Evolutionary conservation across 1,140 invertebrate species (phyloP).

Genomic region (Zaprionus ornatus): DNA sequence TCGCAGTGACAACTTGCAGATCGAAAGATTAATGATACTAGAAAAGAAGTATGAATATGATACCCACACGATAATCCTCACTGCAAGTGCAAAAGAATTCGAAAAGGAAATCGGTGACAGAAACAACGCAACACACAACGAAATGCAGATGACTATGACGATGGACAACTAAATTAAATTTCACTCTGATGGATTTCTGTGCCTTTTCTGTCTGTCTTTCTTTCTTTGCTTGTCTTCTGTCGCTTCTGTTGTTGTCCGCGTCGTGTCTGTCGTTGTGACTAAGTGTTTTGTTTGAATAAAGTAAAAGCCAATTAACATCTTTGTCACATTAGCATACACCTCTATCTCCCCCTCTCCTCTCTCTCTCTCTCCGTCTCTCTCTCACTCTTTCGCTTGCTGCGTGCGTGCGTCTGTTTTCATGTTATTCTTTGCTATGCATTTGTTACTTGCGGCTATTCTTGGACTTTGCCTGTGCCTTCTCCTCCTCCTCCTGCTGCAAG

Average conservation of each 20-base stretch:
- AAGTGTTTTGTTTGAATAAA: slow-evolving; percentile 75
- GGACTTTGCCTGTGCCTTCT: slow-evolving; percentile 11
- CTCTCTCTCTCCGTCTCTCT: neutral
- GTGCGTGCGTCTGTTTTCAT: neutral
- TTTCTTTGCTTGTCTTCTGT: neutral
- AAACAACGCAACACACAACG: neutral
- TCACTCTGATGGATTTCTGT: slow-evolving; percentile 43
- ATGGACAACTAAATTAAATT: slow-evolving; percentile 47
- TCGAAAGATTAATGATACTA: no score
- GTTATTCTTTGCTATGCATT: slow-evolving; percentile 67
- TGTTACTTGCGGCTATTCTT: slow-evolving; percentile 27
- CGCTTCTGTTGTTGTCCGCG: slow-evolving; percentile 5
- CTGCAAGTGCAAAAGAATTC: slow-evolving; percentile 16
- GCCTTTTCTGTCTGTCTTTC: slow-evolving; percentile 17
- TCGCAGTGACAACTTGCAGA: no score
- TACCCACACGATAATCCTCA: no score
- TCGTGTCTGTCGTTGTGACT: slow-evolving; percentile 45
- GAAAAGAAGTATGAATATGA: no score
- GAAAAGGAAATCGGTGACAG: slow-evolving; percentile 19
- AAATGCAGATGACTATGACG: slow-evolving; percentile 22
- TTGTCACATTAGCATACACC: slow-evolving; percentile 71
- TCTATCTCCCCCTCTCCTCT: neutral
- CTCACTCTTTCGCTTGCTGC: slow-evolving; percentile 19
- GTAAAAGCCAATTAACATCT: slow-evolving; percentile 82
- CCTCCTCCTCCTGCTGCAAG: slow-evolving; percentile 22